Conservation (phyloP, 2,888 invertebrate species). For the Acrobasis consociella region DNA sequence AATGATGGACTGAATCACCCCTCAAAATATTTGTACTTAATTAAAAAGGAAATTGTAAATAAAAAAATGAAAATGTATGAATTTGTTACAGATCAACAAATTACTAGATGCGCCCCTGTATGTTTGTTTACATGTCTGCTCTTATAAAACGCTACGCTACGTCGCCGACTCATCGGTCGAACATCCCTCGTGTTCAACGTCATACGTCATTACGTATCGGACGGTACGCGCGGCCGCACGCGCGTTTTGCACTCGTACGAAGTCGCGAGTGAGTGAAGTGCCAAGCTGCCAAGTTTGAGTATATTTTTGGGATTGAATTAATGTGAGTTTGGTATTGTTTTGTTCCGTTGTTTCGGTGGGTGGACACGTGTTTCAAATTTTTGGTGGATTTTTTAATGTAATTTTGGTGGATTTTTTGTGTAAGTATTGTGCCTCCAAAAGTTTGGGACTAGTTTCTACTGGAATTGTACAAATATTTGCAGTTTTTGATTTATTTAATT, state of each 20-base stretch:
- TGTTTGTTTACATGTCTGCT: conserved; percentile 16
- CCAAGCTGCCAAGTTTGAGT: not conserved
- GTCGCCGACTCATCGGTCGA: not conserved
- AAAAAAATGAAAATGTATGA: not conserved
- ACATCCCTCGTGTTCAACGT: not conserved
- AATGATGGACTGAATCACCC: too few relatives aligned
- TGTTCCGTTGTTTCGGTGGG: not conserved
- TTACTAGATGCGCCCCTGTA: conserved; percentile 5
- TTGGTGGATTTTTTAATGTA: too few relatives aligned
- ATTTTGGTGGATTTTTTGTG: too few relatives aligned
- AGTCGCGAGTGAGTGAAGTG: conserved; percentile 10
- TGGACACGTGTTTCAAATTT: not conserved
- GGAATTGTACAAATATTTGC: too few relatives aligned
- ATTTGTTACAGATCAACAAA: not conserved
- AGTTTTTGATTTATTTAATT: too few relatives aligned
- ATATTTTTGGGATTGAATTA: conserved; percentile 8
- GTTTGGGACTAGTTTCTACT: too few relatives aligned
- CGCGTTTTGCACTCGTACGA: conserved; percentile 3
- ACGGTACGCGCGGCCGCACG: not conserved
- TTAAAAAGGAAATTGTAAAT: too few relatives aligned
- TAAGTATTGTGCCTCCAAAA: too few relatives aligned
- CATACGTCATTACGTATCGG: not conserved
- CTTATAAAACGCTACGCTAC: conserved; percentile 13
- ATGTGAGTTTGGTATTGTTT: conserved; percentile 14
- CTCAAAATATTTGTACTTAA: too few relatives aligned